Conservation (phyloP, 2,797 vertebrate species). For the Halcyon badia region DNA sequence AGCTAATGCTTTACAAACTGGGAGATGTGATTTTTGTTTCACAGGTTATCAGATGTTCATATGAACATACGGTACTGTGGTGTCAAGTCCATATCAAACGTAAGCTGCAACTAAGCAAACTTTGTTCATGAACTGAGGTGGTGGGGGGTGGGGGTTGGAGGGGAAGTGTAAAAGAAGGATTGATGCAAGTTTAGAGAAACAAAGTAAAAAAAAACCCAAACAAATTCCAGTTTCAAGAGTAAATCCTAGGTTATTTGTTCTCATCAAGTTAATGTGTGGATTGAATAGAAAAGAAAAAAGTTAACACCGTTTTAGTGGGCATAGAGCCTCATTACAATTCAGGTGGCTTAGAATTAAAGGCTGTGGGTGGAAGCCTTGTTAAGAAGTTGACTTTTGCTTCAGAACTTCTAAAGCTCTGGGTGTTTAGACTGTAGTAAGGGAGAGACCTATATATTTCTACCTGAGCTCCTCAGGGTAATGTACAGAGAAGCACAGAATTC, state of each 20-base stretch:
- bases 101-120: conserved; percentile 68
- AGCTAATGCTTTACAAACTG: conserved; percentile 68
- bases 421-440: neutral
- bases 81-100: conserved; percentile 70
- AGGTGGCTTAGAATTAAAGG: neutral
- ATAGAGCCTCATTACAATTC: neutral
- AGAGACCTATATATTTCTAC: neutral
- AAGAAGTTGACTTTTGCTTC: neutral
- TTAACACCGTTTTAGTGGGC: neutral
- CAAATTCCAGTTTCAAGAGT: neutral
- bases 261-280: neutral
- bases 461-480: neutral
- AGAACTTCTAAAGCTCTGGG: neutral
- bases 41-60: conserved; percentile 71
- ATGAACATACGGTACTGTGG: conserved; percentile 70
- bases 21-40: conserved; percentile 70
- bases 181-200: neutral
- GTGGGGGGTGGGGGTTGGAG: neutral
- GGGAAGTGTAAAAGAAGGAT: conserved; percentile 26
- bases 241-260: neutral
- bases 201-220: neutral
- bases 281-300: neutral
- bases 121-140: conserved; percentile 64
- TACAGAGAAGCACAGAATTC: neutral
- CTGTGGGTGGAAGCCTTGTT: neutral